phyloP scores from a whole-genome alignment of 1,140 invertebrate genomes.

The Apis florea region DNA sequence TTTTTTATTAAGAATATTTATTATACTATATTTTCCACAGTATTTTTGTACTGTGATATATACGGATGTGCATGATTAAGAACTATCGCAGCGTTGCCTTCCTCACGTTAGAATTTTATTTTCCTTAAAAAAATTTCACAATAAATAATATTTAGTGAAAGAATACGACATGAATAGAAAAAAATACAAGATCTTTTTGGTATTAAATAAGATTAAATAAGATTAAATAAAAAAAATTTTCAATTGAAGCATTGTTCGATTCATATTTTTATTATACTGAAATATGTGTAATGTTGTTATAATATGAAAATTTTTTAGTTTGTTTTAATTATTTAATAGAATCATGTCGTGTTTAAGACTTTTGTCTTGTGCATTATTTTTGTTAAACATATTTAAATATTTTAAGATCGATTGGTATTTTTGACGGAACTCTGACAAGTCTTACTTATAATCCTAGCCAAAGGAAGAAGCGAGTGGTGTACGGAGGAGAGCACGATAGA shows the following conservation, averaged over 20 bases:
- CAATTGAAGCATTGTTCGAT: background rate
- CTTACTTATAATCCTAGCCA: slow-evolving; percentile 13
- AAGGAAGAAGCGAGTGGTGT: slow-evolving; percentile 32
- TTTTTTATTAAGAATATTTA: slow-evolving; percentile 42
- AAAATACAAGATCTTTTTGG: background rate
- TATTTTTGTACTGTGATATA: slow-evolving; percentile 52
- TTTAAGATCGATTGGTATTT: slow-evolving; percentile 17
- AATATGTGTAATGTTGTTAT: background rate
- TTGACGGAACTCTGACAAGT: background rate
- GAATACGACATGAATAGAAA: background rate
- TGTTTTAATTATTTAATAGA: too few relatives aligned
- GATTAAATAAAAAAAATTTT: slow-evolving; percentile 3
- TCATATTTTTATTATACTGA: background rate
- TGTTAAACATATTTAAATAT: background rate
- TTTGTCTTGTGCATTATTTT: slow-evolving; percentile 1
- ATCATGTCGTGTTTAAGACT: slow-evolving; percentile 18
- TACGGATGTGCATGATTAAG: slow-evolving; percentile 23
- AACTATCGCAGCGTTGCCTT: slow-evolving; percentile 34
- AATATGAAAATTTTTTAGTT: too few relatives aligned
- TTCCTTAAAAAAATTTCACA: background rate
- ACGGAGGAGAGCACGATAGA: slow-evolving; percentile 38
- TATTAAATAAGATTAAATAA: background rate
- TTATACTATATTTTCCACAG: slow-evolving; percentile 45
- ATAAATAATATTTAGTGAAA: background rate
- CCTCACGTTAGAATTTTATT: slow-evolving; percentile 36